Conservation (phyloP, 2,797 vertebrate genomes). For the Chaunax sp. region DNA sequence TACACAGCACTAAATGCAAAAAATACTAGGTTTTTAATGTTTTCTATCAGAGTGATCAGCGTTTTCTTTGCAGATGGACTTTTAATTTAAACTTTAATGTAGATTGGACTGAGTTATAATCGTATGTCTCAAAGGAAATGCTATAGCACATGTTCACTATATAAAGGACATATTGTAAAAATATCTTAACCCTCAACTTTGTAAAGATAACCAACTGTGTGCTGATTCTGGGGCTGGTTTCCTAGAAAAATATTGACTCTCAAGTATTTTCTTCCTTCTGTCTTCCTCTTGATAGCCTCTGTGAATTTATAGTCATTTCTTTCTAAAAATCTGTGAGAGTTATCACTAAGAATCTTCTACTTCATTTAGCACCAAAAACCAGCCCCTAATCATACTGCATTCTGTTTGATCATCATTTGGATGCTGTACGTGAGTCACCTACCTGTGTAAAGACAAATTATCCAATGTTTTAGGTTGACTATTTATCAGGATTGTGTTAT, state of each 20-base stretch:
- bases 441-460: slow-evolving; percentile 50
- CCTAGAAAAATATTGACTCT: slow-evolving; percentile 57
- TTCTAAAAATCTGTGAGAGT: slow-evolving; percentile 24
- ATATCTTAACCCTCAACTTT: slow-evolving; percentile 43
- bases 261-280: slow-evolving; percentile 24
- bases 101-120: slow-evolving; percentile 56
- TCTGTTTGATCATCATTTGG: slow-evolving; percentile 4
- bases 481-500: slow-evolving; percentile 21
- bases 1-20: slow-evolving; percentile 78
- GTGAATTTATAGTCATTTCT: slow-evolving; percentile 28
- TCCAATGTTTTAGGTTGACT: slow-evolving; percentile 20
- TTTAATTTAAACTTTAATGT: slow-evolving; percentile 53
- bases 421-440: slow-evolving; percentile 32
- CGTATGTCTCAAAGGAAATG: slow-evolving; percentile 43
- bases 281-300: slow-evolving; percentile 35
- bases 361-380: slow-evolving; percentile 57
- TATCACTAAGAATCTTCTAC: slow-evolving; percentile 16
- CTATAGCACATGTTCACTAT: slow-evolving; percentile 61
- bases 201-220: slow-evolving; percentile 34
- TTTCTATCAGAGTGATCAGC: slow-evolving; percentile 66
- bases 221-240: slow-evolving; percentile 73
- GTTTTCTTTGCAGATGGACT: slow-evolving; percentile 49
- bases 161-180: slow-evolving; percentile 67
- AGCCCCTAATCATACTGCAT: slow-evolving; percentile 52
- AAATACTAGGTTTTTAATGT: slow-evolving; percentile 58